Base-by-base conservation (phyloP, 2,113 vertebrate genomes). In the Bambusicola thoracicus region DNA sequence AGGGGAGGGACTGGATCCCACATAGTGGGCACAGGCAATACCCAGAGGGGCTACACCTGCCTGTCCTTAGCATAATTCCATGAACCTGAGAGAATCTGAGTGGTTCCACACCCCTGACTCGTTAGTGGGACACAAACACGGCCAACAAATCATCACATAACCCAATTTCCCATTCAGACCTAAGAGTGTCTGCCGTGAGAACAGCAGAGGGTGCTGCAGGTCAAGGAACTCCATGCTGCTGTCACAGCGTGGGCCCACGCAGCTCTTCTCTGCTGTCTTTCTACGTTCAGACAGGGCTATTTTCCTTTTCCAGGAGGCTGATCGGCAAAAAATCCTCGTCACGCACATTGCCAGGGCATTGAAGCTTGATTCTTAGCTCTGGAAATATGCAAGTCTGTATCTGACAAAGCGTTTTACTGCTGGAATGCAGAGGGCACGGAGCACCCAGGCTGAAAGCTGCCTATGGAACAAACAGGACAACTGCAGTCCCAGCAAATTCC, bases 161-260 rank as follows among this genome's bases (percentile, higher is more conserved):
- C 20, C 30, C 44, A 7, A 3, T 14, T 79, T 24, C 38, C 20
- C 11, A 12, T 3, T 4, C 0, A 4, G 62, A 7, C 15, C 19
- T 2, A 5, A 7, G 21, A 30, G 32, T 4, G 49, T 9, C 44
- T 15, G 3, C 0, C 19, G 0, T 5, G 6, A 6, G 36, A 41
- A 74, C 94, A 66, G 90, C 93, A 96, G 90, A 91, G 94, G 92
- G 90, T 63, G 92, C 94, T 95, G 9, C 72, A 70, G 77, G 72
- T 6, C 41, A 62, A 14, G 10, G 6, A 21, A 36, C 10, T 10
- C 56, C 86, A 22, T 19, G 2, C 19, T 8, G 2, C 53, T 1
- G 0, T 18, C 38, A 10, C 16, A 4, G 6, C 0, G 0, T 2
- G 20, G 4, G 27, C 4, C 7, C 11, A 10, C 0, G 7, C n/a